Evolutionary conservation across 2,113 vertebrate species (phyloP).

Genomic region (Podarcis raffonei): DNA sequence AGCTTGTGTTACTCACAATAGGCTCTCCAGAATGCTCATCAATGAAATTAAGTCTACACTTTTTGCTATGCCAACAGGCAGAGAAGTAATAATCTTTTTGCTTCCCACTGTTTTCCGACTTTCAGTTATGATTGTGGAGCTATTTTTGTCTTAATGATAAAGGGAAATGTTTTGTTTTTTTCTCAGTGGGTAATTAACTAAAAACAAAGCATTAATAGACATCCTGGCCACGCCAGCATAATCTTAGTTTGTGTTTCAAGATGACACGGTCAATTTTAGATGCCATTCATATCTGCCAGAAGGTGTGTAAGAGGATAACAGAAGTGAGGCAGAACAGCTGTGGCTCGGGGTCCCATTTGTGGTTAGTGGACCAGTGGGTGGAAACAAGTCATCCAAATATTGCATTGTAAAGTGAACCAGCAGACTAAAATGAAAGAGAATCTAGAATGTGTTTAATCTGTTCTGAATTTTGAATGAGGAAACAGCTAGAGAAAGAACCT

Average conservation of each 20-base stretch:
- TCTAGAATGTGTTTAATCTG: not conserved
- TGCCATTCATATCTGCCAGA: not conserved
- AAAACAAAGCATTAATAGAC: conserved; percentile 20
- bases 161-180: conserved; percentile 35
- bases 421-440: not conserved
- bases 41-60: conserved; percentile 11
- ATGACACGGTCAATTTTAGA: not conserved
- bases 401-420: not conserved
- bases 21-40: conserved; percentile 37
- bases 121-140: not conserved
- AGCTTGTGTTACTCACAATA: conserved; percentile 19
- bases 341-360: conserved; percentile 9
- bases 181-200: conserved; percentile 22
- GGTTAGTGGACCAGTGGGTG: not conserved
- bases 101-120: conserved; percentile 5
- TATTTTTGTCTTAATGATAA: conserved; percentile 30
- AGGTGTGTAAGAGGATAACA: not conserved
- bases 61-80: conserved; percentile 3
- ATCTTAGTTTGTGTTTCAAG: conserved; percentile 48
- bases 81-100: conserved; percentile 12
- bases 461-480: not conserved
- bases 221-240: not conserved
- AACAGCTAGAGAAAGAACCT: not conserved
- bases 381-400: not conserved
- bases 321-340: not conserved